Percentiles rank a stretch among this genome's conserved stretches.
These are phyloP conservation scores for Drosophila lowei DNA, from an alignment of 1,140 invertebrate genomes.

Conservation along the genomic window DNA sequence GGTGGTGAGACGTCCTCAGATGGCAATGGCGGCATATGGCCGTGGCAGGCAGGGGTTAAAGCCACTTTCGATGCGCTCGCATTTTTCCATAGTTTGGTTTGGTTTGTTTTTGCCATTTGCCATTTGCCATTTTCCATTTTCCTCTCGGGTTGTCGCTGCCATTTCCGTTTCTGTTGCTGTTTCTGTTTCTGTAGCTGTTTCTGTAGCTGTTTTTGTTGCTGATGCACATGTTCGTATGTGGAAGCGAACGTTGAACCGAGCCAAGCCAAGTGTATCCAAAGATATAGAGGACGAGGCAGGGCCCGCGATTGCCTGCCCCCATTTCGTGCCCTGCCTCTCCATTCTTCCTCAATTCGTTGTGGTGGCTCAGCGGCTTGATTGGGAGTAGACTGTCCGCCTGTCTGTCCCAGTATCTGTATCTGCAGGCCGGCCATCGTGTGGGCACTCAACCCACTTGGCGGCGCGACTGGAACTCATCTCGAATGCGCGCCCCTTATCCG, in stretches of 20 bases:
- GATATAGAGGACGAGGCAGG: slow-evolving; percentile 31
- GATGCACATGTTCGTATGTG: slow-evolving; percentile 50
- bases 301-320: slow-evolving; percentile 16
- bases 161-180: slow-evolving; percentile 3
- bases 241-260: slow-evolving; percentile 35
- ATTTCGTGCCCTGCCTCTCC: slow-evolving; percentile 10
- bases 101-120: background rate
- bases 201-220: slow-evolving; percentile 1
- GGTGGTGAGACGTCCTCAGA: too few relatives aligned
- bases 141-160: slow-evolving; percentile 27
- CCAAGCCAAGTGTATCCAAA: slow-evolving; percentile 49
- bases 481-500: slow-evolving; percentile 72
- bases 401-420: slow-evolving; percentile 24
- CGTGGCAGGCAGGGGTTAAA: slow-evolving; percentile 49
- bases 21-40: slow-evolving; percentile 39
- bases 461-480: slow-evolving; percentile 50
- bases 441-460: slow-evolving; percentile 42
- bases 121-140: slow-evolving; percentile 11
- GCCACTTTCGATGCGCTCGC: slow-evolving; percentile 53
- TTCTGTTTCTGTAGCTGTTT: too few relatives aligned
- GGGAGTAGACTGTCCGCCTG: slow-evolving; percentile 2
- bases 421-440: slow-evolving; percentile 39
- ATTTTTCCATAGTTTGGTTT: slow-evolving; percentile 31
- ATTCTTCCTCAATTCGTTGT: slow-evolving; percentile 36
- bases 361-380: slow-evolving; percentile 54